Conservation (phyloP, 2,888 invertebrate genomes). For the Terebella lapidaria region DNA sequence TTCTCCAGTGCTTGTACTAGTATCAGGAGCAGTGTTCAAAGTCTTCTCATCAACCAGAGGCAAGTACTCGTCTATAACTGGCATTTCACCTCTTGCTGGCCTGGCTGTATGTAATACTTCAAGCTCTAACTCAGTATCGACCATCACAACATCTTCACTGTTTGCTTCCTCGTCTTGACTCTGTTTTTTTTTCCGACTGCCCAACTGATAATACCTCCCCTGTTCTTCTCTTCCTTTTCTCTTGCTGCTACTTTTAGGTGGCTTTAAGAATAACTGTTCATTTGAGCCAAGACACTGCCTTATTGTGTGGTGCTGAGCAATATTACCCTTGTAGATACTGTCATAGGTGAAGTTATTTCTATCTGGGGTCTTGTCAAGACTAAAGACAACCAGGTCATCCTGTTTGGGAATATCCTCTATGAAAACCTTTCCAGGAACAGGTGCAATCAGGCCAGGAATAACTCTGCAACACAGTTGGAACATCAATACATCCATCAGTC, state of each 20-base stretch:
- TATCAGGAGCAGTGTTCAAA: not conserved
- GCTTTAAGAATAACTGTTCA: no score
- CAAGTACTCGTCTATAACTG: not conserved
- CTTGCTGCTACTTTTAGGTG: not conserved
- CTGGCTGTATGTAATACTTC: no score
- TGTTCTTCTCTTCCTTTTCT: slow-evolving; percentile 4
- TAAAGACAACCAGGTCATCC: no score
- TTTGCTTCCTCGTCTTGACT: not conserved
- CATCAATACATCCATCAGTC: no score
- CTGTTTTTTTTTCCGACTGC: not conserved
- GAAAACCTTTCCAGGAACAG: no score
- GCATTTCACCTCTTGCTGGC: no score
- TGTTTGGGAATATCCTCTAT: no score
- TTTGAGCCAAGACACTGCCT: no score
- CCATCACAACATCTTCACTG: not conserved
- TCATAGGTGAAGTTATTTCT: slow-evolving; percentile 43
- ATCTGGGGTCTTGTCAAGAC: slow-evolving; percentile 43
- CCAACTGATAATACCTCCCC: slow-evolving; percentile 1
- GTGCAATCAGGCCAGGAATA: no score
- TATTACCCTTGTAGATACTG: slow-evolving; percentile 42
- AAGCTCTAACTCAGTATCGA: not conserved
- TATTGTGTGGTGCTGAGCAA: slow-evolving; percentile 34
- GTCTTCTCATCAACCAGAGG: not conserved
- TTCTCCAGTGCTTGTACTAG: not conserved
- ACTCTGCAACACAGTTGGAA: no score